Conservation (phyloP, 1,140 invertebrate genomes). For the Danaus plexippus region DNA sequence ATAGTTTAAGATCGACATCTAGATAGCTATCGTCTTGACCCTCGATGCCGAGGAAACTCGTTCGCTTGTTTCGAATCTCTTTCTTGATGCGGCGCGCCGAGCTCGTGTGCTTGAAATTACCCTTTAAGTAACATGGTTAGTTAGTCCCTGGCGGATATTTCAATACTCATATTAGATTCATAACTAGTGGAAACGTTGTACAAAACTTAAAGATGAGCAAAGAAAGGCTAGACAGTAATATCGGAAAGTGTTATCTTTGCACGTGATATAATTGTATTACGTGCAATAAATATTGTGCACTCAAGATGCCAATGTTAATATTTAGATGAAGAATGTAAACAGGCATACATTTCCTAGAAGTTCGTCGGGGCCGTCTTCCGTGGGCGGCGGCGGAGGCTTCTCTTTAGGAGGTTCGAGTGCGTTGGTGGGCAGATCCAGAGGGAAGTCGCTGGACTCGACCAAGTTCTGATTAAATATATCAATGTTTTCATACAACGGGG, state of each 20-base stretch:
- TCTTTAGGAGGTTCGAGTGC: conserved; percentile 85
- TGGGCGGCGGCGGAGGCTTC: conserved; percentile 88
- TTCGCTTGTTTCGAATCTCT: conserved; percentile 86
- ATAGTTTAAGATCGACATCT: conserved; percentile 77
- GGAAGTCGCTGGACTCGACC: conserved; percentile 43
- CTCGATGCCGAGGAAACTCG: conserved; percentile 88
- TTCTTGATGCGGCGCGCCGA: conserved; percentile 90
- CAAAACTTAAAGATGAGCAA: too few relatives aligned
- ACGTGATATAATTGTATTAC: too few relatives aligned
- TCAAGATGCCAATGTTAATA: too few relatives aligned
- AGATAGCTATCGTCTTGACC: conserved; percentile 79
- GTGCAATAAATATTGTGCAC: too few relatives aligned
- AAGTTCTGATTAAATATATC: conserved; percentile 70
- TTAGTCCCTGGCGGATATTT: too few relatives aligned
- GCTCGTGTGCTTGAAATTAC: conserved; percentile 80
- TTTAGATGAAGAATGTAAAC: too few relatives aligned
- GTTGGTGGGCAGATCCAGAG: conserved; percentile 71
- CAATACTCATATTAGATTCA: too few relatives aligned
- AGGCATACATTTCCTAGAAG: conserved; percentile 58
- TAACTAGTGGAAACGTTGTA: too few relatives aligned
- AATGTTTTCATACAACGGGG: conserved; percentile 75
- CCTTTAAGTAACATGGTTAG: conserved; percentile 28
- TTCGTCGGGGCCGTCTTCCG: conserved; percentile 69
- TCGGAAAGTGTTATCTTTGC: too few relatives aligned
- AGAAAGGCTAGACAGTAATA: too few relatives aligned